Conservation (phyloP, 2,888 invertebrate species). For the Galeopsomyia nigrocyanea region DNA sequence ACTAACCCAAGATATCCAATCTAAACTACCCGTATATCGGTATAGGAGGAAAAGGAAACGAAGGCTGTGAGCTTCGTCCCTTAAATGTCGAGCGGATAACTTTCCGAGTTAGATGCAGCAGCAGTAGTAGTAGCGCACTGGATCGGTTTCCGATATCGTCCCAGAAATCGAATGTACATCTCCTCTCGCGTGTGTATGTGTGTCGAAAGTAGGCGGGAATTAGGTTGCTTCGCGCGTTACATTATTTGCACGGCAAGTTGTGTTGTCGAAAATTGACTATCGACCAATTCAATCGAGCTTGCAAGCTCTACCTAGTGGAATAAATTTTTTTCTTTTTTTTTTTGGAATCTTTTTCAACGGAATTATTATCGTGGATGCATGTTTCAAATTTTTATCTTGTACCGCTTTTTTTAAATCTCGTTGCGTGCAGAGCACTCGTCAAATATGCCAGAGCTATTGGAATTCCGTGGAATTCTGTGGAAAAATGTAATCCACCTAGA, state of each 20-base stretch:
- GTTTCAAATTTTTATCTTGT: too few relatives aligned
- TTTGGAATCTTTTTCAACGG: too few relatives aligned
- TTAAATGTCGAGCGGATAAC: constrained; percentile 19
- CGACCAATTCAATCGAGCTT: constrained; percentile 31
- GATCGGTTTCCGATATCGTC: constrained; percentile 43
- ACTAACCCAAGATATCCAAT: too few relatives aligned
- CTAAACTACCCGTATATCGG: too few relatives aligned
- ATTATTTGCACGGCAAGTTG: constrained; percentile 40
- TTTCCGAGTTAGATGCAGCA: constrained; percentile 10
- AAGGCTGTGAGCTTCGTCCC: not conserved
- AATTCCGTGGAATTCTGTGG: too few relatives aligned
- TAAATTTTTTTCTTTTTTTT: too few relatives aligned
- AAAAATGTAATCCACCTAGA: too few relatives aligned
- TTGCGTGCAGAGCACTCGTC: not conserved
- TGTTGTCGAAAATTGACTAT: constrained; percentile 28
- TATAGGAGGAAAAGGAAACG: too few relatives aligned
- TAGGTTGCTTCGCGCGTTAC: constrained; percentile 37
- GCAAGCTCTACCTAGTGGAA: not conserved
- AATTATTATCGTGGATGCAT: too few relatives aligned
- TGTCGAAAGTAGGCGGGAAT: constrained; percentile 33
- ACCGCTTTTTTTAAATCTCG: not conserved
- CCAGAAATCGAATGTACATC: constrained; percentile 38
- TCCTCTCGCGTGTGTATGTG: not conserved
- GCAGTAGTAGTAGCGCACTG: not conserved
- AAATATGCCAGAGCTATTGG: too few relatives aligned